These are phyloP conservation scores for Drosophila lutescens DNA, from an alignment of 2,888 invertebrate genomes.

Conservation along the genomic window DNA sequence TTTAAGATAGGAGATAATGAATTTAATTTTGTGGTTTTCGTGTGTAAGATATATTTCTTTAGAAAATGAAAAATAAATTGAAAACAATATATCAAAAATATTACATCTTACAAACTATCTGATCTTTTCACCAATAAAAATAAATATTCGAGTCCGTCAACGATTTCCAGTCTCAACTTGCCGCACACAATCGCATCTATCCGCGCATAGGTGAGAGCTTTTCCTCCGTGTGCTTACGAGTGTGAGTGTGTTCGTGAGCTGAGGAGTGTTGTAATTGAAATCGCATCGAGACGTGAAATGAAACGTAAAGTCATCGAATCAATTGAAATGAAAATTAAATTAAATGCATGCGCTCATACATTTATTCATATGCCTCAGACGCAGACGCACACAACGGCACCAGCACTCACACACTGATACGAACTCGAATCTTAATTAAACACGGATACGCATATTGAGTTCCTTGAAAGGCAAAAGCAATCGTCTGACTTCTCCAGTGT, in stretches of 20 bases:
- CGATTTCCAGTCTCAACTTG: constrained; percentile 4
- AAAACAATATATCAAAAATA: too few species aligned
- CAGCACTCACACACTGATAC: constrained; percentile 35
- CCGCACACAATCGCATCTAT: constrained; percentile 8
- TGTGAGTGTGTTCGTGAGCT: constrained; percentile 16
- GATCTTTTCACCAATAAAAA: not conserved
- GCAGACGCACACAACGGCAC: constrained; percentile 20
- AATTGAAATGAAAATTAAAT: constrained; percentile 80
- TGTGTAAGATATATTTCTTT: too few species aligned
- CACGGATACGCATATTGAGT: constrained; percentile 70
- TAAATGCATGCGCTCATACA: constrained; percentile 74
- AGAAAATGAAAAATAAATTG: too few species aligned
- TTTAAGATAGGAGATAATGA: too few species aligned
- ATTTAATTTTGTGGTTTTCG: too few species aligned
- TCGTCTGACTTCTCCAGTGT: constrained; percentile 45
- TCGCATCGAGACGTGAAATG: constrained; percentile 77
- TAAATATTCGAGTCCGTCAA: constrained; percentile 54
- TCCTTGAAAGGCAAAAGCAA: constrained; percentile 66
- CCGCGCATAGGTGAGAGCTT: constrained; percentile 39
- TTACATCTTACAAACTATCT: too few species aligned
- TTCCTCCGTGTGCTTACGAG: not conserved
- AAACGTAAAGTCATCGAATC: constrained; percentile 78
- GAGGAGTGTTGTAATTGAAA: constrained; percentile 68
- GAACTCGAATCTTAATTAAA: constrained; percentile 72
- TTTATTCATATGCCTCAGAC: constrained; percentile 65